These are phyloP conservation scores for Epinephelus moara DNA, from an alignment of 2,113 vertebrate species.

Conservation along the genomic window DNA sequence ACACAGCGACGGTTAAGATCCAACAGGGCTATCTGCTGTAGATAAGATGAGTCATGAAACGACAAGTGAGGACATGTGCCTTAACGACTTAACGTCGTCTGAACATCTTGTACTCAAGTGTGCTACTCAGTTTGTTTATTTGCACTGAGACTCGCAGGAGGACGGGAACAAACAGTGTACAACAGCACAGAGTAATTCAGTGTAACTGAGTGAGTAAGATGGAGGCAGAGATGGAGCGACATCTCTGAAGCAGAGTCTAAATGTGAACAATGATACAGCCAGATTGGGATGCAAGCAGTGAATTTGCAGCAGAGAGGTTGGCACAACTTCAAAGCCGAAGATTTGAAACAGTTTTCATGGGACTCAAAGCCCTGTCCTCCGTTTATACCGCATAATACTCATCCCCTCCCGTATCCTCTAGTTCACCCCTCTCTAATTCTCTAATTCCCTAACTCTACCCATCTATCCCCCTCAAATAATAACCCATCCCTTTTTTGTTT, in stretches of 20 bases:
- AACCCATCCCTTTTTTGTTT: not conserved
- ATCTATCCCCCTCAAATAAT: not conserved
- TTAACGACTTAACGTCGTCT: not conserved
- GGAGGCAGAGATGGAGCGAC: no score
- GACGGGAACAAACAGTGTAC: not conserved
- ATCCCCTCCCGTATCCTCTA: conserved; percentile 1
- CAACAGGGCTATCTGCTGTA: not conserved
- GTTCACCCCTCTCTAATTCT: conserved; percentile 14
- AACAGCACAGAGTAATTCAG: not conserved
- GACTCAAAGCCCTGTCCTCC: conserved; percentile 45
- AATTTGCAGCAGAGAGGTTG: conserved; percentile 34
- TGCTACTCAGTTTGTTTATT: not conserved
- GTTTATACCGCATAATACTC: conserved; percentile 22
- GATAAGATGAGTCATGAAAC: not conserved
- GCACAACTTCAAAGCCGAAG: conserved; percentile 54
- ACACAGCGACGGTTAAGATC: not conserved
- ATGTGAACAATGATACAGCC: conserved; percentile 4
- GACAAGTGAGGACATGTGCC: not conserved
- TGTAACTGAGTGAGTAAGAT: no score
- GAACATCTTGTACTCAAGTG: not conserved
- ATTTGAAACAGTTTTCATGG: conserved; percentile 55
- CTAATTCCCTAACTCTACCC: not conserved
- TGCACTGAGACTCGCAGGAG: not conserved
- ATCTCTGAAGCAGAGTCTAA: not conserved
- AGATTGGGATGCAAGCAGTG: not conserved